These are phyloP conservation scores for Papilio protenor DNA, from an alignment of 2,888 invertebrate genomes.

Conservation along the genomic window DNA sequence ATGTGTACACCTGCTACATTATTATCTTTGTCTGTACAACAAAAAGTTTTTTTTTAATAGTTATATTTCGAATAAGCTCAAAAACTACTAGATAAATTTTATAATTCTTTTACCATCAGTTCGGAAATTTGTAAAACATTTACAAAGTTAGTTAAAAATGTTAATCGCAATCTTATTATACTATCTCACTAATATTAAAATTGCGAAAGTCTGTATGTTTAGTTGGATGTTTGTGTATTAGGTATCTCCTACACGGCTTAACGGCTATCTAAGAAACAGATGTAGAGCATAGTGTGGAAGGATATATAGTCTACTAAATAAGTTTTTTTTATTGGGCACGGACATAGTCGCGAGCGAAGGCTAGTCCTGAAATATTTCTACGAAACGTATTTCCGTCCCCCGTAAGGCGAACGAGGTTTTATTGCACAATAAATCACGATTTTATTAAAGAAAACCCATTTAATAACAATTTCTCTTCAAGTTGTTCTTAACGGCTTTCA, in stretches of 20 bases:
- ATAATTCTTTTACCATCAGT: no score
- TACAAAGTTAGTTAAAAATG: background rate
- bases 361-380: background rate
- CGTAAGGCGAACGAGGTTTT: slow-evolving; percentile 1
- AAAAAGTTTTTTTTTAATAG: background rate
- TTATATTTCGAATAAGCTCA: no score
- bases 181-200: background rate
- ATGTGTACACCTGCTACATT: background rate
- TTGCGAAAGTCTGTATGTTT: no score
- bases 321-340: no score
- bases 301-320: no score
- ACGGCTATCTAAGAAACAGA: no score
- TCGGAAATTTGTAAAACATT: background rate
- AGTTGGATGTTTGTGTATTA: no score
- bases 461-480: slow-evolving; percentile 19
- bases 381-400: slow-evolving; percentile 3
- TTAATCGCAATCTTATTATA: background rate
- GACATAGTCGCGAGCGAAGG: no score
- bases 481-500: slow-evolving; percentile 28
- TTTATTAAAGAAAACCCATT: slow-evolving; percentile 24
- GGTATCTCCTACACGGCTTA: no score
- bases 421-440: slow-evolving; percentile 22
- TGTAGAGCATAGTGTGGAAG: no score
- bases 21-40: background rate
- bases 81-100: no score